Evolutionary conservation across 2,888 invertebrate species (phyloP).

Genomic region (Hypercompe scribonia): DNA sequence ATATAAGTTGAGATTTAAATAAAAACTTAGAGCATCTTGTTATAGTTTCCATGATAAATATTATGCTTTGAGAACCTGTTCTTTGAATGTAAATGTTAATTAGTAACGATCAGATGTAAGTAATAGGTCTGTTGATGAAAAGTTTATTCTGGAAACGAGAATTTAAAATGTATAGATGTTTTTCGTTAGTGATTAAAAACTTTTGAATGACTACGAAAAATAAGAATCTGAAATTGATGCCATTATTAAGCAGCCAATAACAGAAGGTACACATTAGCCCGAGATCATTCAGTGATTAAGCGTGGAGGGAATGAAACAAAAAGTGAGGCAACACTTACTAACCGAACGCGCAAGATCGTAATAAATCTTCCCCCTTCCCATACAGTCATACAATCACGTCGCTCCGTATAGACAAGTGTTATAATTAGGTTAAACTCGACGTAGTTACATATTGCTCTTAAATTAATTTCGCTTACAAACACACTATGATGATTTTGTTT

Average conservation of each 20-base stretch:
- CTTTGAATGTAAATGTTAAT: constrained; percentile 55
- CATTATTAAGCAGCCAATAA: constrained; percentile 56
- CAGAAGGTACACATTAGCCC: constrained; percentile 73
- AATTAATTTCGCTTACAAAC: not conserved
- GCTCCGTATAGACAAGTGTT: constrained; percentile 79
- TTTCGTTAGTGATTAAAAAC: not conserved
- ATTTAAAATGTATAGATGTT: constrained; percentile 10
- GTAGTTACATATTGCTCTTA: constrained; percentile 60
- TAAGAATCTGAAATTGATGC: constrained; percentile 49
- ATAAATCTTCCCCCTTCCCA: constrained; percentile 78
- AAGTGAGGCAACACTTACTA: constrained; percentile 76
- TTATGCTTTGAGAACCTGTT: constrained; percentile 67
- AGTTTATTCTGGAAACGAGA: constrained; percentile 25
- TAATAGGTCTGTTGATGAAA: constrained; percentile 40
- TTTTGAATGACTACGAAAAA: constrained; percentile 29
- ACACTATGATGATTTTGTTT: not conserved
- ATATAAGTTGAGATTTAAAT: constrained; percentile 64
- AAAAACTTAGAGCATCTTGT: constrained; percentile 68
- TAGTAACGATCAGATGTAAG: constrained; percentile 50
- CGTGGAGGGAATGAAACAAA: constrained; percentile 77
- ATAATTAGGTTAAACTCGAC: constrained; percentile 80
- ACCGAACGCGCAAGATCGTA: constrained; percentile 78
- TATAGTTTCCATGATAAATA: constrained; percentile 74
- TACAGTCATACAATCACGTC: constrained; percentile 75
- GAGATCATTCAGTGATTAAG: constrained; percentile 82